Conservation (phyloP, 1,140 invertebrate species). For the Archegozetes longisetosus region DNA sequence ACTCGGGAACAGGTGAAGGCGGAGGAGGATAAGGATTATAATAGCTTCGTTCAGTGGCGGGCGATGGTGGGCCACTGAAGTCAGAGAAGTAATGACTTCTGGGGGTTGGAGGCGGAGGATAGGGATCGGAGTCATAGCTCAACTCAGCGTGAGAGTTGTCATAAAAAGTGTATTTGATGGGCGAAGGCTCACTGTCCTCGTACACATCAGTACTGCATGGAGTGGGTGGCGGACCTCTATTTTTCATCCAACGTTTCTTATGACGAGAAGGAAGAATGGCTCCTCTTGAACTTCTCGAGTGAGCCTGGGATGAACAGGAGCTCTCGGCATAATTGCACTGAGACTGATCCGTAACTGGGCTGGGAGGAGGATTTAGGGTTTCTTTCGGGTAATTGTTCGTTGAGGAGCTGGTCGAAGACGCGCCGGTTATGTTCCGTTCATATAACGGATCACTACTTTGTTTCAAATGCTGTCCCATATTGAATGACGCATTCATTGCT, state of each 20-base stretch:
- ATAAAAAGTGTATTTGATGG: slow-evolving; percentile 3
- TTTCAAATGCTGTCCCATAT: not conserved
- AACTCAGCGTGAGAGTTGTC: not conserved
- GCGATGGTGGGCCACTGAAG: slow-evolving; percentile 55
- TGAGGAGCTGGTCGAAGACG: slow-evolving; percentile 3
- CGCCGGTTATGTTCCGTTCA: slow-evolving; percentile 7
- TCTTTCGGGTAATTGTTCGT: slow-evolving; percentile 49
- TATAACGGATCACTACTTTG: not conserved
- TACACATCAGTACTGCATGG: slow-evolving; percentile 86
- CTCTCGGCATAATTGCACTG: slow-evolving; percentile 24
- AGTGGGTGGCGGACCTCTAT: slow-evolving; percentile 69
- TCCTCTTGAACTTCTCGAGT: slow-evolving; percentile 34
- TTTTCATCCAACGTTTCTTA: not conserved
- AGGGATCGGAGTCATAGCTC: slow-evolving; percentile 40
- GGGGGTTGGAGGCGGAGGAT: slow-evolving; percentile 67
- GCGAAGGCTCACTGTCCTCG: slow-evolving; percentile 44
- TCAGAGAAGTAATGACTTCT: slow-evolving; percentile 42
- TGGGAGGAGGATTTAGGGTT: slow-evolving; percentile 73
- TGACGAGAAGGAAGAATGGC: slow-evolving; percentile 43
- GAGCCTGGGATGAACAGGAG: slow-evolving; percentile 15
- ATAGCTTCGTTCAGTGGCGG: slow-evolving; percentile 47
- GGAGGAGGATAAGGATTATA: slow-evolving; percentile 50
- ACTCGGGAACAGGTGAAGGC: slow-evolving; percentile 38
- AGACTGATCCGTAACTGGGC: slow-evolving; percentile 49
- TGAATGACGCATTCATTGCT: not conserved